Base-by-base conservation (phyloP, 2,113 vertebrate species). In the Aramus guarauna region DNA sequence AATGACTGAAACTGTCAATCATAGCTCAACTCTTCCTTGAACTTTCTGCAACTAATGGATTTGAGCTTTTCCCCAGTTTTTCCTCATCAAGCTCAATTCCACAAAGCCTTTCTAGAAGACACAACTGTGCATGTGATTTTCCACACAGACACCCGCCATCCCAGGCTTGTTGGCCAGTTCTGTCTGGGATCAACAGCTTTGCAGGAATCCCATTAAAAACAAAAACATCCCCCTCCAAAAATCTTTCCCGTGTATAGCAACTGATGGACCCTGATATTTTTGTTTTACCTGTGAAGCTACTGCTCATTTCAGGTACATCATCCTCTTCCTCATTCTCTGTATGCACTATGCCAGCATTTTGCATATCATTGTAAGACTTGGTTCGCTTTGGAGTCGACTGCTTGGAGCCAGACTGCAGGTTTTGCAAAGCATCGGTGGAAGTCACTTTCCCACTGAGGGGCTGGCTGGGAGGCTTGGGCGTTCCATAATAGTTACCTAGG, bases 401-500 rank as follows among this genome's bases (percentile, higher is more conserved):
- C 98, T 99, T 99, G 94, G 99, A 99, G 98, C 98, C 98, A 91
- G 99, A 97, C 96, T 98, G 98, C 97, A 99, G 98, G 97, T 98
- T 99, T 97, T 99, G 98, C 98, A 99, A 98, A 98, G 98, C 99
- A 99, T 99, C 98, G 98, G 98, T 98, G 94, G 98, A 98, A 98
- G 98, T 99, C 98, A 99, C 99, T 99, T 99, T 99, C 98, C 99
- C 99, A 98, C 98, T 98, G 98, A 98, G 98, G 98, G 99, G 99
- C 98, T 99, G 99, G 98, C 98, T 98, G 91, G 99, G 99, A 97
- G 99, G 99, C 98, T 99, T 99, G 98, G 99, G 99, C 52, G 99
- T 99, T 98, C 99, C 99, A 99, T 99, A 99, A 99, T 99, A 99
- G 99, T 99, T 99, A 98, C 99, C 99, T 99, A 99, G 99, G 98